A percentile compares a stretch with the other conserved stretches of the same genome.
phyloP scores from a whole-genome alignment of 2,113 vertebrate genomes.

The Brienomyrus brachyistius region DNA sequence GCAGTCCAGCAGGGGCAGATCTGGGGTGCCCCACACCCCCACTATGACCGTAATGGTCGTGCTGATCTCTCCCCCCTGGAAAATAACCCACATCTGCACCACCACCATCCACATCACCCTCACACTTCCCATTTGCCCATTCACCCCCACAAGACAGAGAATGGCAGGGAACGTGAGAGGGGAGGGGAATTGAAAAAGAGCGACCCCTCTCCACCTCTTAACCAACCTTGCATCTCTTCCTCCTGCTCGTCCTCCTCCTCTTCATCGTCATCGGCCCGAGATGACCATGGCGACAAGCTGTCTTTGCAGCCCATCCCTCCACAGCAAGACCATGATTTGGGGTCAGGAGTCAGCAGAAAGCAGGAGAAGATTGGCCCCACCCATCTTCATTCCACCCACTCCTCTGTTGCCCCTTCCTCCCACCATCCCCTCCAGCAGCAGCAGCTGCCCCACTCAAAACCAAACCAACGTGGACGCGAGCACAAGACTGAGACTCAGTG shows the following conservation, averaged over 20 bases:
- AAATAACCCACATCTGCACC: conserved; percentile 52
- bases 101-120: conserved; percentile 42
- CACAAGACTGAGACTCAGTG: conserved; percentile 84
- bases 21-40: conserved; percentile 59
- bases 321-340: conserved; percentile 46
- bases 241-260: conserved; percentile 66
- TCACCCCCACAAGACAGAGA: conserved; percentile 54
- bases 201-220: conserved; percentile 51
- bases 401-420: conserved; percentile 32
- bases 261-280: conserved; percentile 57
- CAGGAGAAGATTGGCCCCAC: conserved; percentile 50
- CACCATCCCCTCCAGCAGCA: conserved; percentile 50
- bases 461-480: conserved; percentile 67
- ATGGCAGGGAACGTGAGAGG: conserved; percentile 48
- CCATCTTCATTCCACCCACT: conserved; percentile 27
- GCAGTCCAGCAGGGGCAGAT: conserved; percentile 55
- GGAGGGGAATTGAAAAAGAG: conserved; percentile 50
- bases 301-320: conserved; percentile 49
- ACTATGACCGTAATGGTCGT: conserved; percentile 66
- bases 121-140: conserved; percentile 47
- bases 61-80: conserved; percentile 52
- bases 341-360: conserved; percentile 43
- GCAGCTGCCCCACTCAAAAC: conserved; percentile 57
- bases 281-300: conserved; percentile 54
- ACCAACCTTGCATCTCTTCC: conserved; percentile 58